Conservation (phyloP, 2,113 vertebrate genomes). For the Plecturocebus donacophilus region DNA sequence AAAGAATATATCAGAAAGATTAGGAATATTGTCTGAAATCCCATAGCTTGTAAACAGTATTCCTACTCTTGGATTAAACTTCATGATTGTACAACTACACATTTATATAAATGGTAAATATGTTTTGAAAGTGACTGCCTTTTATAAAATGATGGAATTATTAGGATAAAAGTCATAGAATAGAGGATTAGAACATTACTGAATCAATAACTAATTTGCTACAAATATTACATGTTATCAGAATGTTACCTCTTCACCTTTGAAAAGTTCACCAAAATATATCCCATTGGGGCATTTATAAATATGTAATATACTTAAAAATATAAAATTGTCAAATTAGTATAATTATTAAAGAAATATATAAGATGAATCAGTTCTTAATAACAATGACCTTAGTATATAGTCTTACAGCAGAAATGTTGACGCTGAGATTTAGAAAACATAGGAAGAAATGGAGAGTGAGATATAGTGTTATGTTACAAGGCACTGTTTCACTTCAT, state of each 20-base stretch:
- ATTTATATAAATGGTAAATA: not conserved
- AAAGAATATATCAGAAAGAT: not conserved
- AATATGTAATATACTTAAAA: not conserved
- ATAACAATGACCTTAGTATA: not conserved
- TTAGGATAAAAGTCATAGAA: not conserved
- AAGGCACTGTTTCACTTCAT: not conserved
- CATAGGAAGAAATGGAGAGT: not conserved
- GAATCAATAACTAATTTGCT: not conserved
- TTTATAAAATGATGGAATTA: not conserved
- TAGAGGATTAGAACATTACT: not conserved
- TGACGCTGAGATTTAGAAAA: not conserved
- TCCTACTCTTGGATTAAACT: not conserved
- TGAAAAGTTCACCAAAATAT: not conserved
- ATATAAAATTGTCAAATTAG: not conserved
- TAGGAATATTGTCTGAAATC: not conserved
- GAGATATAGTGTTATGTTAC: not conserved
- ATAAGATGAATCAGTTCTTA: not conserved
- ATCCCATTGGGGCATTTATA: not conserved
- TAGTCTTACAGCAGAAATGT: not conserved
- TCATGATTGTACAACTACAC: not conserved
- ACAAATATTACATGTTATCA: not conserved
- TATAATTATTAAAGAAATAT: not conserved
- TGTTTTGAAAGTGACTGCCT: not conserved
- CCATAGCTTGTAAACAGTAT: not conserved
- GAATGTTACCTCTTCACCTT: not conserved